Base-by-base conservation (phyloP, 2,888 invertebrate species). In the Andrena hattorfiana region DNA sequence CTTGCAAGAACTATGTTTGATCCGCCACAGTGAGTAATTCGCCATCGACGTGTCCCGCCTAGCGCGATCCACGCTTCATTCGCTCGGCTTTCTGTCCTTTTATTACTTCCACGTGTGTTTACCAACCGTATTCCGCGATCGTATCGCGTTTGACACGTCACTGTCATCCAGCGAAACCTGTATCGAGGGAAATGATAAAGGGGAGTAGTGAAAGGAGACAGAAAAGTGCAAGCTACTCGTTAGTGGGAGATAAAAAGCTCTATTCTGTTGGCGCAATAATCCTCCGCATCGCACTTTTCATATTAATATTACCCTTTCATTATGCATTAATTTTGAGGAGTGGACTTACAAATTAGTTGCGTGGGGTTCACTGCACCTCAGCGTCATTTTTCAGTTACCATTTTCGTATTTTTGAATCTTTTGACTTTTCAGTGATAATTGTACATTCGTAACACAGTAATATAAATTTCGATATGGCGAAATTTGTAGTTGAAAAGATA, bases 1-100 rank as follows among this genome's bases (percentile, higher is more conserved):
- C 79, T 72, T 71, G 70, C 62, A 82, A 80, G 85, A 56, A 85
- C 64, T 83, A 75, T 74, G 84, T 86, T 87, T 86, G 87, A 87
- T 87, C 87, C 73, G 74, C 66, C 77, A 81, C 80, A 84, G 70
- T 69, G 82, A 77, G 84, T 87, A 87, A 87, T 87, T 86, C 74
- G 78, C 72, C 81, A 77, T 73, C 78, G 82, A 73, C 70, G 72
- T 77, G 77, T 75, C 76, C 72, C 64, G 71, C 54, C 70, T 74
- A 70, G 16, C 75, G 84, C 77, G 77, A 72, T 71, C 54, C 30
- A 42, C 85, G 67, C 87, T 87, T 87, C 87, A 84, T 78, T 42
- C 71, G 62, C 72, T 8, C 64, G 16, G 0, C 56, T 26, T 56
- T 66, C 16, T 13, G 13, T 49, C 48, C 62, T 68, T 78, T 82